A percentile compares a stretch with the other conserved stretches of the same genome.
Conservation (phyloP, 2,113 vertebrate genomes). For the Passer domesticus region DNA sequence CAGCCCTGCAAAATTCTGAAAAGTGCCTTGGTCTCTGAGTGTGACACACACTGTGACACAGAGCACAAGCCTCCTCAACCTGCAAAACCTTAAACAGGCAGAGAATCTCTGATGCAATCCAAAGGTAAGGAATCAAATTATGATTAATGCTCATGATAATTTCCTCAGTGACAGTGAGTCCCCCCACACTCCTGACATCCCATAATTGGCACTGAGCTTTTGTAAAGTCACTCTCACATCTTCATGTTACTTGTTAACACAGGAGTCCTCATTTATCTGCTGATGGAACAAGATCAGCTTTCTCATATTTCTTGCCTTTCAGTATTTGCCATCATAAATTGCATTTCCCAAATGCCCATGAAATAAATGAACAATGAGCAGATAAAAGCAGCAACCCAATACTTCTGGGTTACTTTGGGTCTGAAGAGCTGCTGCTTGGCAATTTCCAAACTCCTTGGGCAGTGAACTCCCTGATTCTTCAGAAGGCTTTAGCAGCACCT, state of each 20-base stretch:
- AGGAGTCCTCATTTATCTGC: neutral
- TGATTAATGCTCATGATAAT: neutral
- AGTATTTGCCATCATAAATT: neutral
- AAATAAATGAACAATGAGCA: neutral
- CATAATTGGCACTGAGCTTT: neutral
- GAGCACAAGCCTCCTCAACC: neutral
- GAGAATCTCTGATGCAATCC: neutral
- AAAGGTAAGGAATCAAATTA: neutral
- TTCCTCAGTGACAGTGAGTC: neutral
- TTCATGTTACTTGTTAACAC: neutral
- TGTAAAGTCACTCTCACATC: neutral
- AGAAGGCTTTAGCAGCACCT: neutral
- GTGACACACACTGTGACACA: neutral
- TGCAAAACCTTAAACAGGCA: neutral
- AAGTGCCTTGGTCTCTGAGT: neutral
- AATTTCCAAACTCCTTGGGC: neutral
- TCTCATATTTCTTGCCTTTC: neutral
- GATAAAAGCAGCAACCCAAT: neutral
- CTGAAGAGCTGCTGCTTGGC: neutral
- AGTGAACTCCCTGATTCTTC: neutral
- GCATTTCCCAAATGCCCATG: neutral
- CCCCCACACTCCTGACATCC: neutral
- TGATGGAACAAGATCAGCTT: neutral
- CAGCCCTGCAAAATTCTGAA: neutral
- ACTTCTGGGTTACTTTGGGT: neutral